Evolutionary conservation across 2,888 invertebrate genomes (phyloP), one percentile per base, ranked within the genome.

Genomic region (Syritta pipiens): DNA sequence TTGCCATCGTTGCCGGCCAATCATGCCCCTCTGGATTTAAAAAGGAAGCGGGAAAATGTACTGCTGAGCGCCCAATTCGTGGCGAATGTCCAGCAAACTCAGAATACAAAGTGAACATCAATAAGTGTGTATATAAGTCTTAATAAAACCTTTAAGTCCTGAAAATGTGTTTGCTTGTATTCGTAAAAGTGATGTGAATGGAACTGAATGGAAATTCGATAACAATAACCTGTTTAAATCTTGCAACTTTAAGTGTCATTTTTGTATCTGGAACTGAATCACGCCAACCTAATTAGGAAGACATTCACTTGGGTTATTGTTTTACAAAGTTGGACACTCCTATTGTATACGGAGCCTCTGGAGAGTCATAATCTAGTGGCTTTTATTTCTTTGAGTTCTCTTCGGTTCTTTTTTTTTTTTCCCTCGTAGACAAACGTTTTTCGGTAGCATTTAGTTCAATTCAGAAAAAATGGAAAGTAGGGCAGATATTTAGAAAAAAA

Each of bases 51-150:
- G 71, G 51, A 2, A 62, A 81, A 2, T 88, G 88, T 62, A 72
- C 83, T 0, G 24, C 82, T 0, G 65, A 84, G 1, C 86, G 88
- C n/a, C 83, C 85, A 44, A 83, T 88, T 60, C 84, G 75, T 22
- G 88, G 88, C 7, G 84, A 84, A 12, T 88, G 88, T 48, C 88
- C 88, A 5, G 1, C n/a, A 0, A 79, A 82, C 2, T 88, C 87
- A 1, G 49, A 68, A 59, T 87, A 85, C 44, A 83, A 82, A 26
- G 0, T 82, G 3, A 85, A 82, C 9, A 48, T 84, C 4, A 87
- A 88, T 81, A 86, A 84, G 55, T 88, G 88, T 79, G 86, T 87
- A 12, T 83, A 84, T 46, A 35, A 68, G 9, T 0, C 17, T 6
- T 22, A 81, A 69, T 74, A 67, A 67, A 63, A n/a, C 42, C n/a